Base-by-base conservation (phyloP, 2,888 invertebrate species). In the Entomobrya proxima region DNA sequence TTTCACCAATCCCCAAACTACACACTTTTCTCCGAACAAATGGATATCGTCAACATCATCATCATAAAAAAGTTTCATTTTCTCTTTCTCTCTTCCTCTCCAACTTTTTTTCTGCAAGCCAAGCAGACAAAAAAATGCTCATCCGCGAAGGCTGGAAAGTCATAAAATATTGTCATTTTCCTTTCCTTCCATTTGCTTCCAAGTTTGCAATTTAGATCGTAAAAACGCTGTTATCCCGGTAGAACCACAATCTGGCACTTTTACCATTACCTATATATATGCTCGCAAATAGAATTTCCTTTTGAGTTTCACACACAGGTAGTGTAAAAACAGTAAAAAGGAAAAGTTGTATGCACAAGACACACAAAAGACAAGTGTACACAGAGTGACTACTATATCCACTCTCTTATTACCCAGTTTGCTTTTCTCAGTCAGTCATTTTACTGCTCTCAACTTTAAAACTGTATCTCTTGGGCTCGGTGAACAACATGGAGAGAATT, bases 121-220 rank as follows among this genome's bases (percentile, higher is more conserved):
- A 58, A n/a, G 15, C 58, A 72, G 11, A 30, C 13, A 47, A 24
- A 72, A 50, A 50, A 75, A 55, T 32, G 75, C 35, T 30, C 75
- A 77, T 58, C 61, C 27, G 35, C n/a, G 32, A 30, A 64, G 47
- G 67, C 37, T 58, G 40, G 75, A 35, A 81, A 81, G 72, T 75
- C 81, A 74, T 81, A 81, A 81, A 81, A 81, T 81, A 74, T 75
- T 81, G 81, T 61, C 75, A 61, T 81, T 74, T n/a, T 81, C 61
- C 74, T 69, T 61, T 18, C 81, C 47, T 61, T 74, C 75, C 81
- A 74, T 81, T 81, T 80, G 55, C 75, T 80, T 21, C 37, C 24
- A 78, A 27, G 58, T 79, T 79, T 69, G 50, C 69, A 78, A 61
- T 78, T 78, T 44, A 27, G 15, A 27, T 64, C 58, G 78, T 78